Conservation (phyloP, 1,140 invertebrate genomes). For the Drosophila paulistorum region DNA sequence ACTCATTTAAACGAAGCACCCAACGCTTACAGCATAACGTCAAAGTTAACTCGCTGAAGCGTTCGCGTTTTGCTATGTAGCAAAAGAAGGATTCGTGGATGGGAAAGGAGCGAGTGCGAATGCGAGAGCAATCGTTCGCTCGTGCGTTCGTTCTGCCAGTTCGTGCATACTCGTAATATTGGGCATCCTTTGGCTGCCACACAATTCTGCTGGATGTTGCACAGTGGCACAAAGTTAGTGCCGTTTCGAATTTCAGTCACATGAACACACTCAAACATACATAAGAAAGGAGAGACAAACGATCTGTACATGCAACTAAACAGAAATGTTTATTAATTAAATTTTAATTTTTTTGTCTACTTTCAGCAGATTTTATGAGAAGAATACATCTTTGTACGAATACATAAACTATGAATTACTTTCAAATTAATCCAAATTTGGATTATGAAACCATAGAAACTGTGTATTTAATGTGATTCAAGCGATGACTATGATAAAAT, state of each 20-base stretch:
- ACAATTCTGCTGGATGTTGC: conserved; percentile 56
- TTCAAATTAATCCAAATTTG: too few relatives aligned
- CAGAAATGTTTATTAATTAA: too few relatives aligned
- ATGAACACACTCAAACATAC: neutral
- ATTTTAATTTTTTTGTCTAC: too few relatives aligned
- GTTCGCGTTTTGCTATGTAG: conserved; percentile 35
- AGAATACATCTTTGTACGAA: too few relatives aligned
- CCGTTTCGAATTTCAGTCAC: neutral
- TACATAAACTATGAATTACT: too few relatives aligned
- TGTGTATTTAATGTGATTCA: too few relatives aligned
- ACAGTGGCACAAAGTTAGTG: conserved; percentile 42
- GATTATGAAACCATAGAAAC: too few relatives aligned
- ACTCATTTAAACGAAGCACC: conserved; percentile 80
- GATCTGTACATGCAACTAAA: too few relatives aligned
- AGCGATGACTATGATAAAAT: too few relatives aligned
- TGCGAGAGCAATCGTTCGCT: conserved; percentile 35
- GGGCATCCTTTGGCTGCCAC: conserved; percentile 56
- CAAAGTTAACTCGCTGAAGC: conserved; percentile 72
- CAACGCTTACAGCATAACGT: conserved; percentile 75
- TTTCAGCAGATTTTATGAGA: too few relatives aligned
- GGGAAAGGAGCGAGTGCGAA: conserved; percentile 26
- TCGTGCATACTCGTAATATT: conserved; percentile 52
- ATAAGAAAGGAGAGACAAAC: too few relatives aligned
- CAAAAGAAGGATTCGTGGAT: neutral
- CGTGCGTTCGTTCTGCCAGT: conserved; percentile 48